Percentiles rank a stretch among this genome's conserved stretches.
Evolutionary conservation across 2,797 vertebrate species (phyloP).

Genomic region (Anas bernieri): DNA sequence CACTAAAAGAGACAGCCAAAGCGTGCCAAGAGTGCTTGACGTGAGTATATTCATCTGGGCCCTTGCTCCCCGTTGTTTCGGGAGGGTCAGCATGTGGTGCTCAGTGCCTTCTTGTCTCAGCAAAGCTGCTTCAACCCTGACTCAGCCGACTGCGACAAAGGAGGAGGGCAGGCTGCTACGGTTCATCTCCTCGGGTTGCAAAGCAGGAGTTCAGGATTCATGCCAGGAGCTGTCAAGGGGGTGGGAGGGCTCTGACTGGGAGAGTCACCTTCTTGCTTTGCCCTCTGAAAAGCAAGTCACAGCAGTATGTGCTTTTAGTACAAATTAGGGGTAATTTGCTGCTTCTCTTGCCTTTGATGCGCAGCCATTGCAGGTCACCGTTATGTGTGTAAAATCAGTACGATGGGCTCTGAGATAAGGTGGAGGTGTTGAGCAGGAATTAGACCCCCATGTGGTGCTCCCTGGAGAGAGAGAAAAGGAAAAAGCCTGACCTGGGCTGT

Average conservation of each 20-base stretch:
- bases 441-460: neutral
- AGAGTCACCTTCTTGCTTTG: neutral
- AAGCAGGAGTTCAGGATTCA: neutral
- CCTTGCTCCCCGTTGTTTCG: neutral
- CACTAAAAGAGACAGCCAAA: neutral
- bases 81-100: neutral
- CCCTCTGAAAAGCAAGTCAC: neutral
- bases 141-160: neutral
- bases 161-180: neutral
- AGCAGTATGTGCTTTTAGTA: neutral
- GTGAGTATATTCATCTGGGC: neutral
- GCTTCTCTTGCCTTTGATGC: neutral
- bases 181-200: neutral
- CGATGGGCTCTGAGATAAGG: neutral
- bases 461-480: neutral
- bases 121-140: neutral
- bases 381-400: neutral
- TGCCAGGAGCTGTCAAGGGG: neutral
- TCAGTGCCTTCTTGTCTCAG: neutral
- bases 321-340: neutral
- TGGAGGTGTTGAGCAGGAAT: fast-evolving
- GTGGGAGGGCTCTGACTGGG: neutral
- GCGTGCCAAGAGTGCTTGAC: neutral
- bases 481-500: neutral
- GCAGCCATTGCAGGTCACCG: fast-evolving